Evolutionary conservation across 2,797 vertebrate species (phyloP).

Genomic region (Phyllotis vaccarum): DNA sequence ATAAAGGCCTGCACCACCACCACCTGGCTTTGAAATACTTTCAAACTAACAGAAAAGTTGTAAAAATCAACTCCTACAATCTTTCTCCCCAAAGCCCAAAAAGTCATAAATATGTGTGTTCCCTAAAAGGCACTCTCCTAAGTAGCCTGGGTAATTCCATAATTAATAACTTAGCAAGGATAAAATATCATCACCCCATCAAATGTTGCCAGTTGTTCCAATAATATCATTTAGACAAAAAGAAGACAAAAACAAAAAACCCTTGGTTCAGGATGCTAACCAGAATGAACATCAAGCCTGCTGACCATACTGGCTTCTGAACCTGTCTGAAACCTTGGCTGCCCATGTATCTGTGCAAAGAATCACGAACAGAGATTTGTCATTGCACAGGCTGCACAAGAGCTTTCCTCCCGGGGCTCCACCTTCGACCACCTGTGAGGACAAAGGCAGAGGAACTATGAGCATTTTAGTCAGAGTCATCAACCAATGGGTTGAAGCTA

Average conservation of each 20-base stretch:
- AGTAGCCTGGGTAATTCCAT: background rate
- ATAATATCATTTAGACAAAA: background rate
- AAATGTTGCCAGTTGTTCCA: conserved; percentile 23
- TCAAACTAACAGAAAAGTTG: conserved; percentile 11
- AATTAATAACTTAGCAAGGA: background rate
- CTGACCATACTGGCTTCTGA: background rate
- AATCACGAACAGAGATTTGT: background rate
- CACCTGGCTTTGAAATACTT: background rate
- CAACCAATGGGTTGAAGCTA: background rate
- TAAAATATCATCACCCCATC: conserved; percentile 8
- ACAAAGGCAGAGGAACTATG: background rate
- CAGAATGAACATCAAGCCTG: background rate
- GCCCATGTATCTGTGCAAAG: background rate
- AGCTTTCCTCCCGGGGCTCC: background rate
- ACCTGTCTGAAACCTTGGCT: background rate
- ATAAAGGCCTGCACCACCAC: background rate
- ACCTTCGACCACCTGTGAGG: background rate
- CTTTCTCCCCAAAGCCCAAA: background rate
- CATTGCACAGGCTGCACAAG: background rate
- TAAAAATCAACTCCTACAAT: background rate
- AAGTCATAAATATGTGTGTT: background rate
- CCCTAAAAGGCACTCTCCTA: conserved; percentile 40
- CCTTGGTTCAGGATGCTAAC: background rate
- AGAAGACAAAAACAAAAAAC: background rate
- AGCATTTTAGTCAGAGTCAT: background rate